These are phyloP conservation scores for Platichthys stellatus DNA, from an alignment of 2,113 vertebrate genomes.

Conservation along the genomic window DNA sequence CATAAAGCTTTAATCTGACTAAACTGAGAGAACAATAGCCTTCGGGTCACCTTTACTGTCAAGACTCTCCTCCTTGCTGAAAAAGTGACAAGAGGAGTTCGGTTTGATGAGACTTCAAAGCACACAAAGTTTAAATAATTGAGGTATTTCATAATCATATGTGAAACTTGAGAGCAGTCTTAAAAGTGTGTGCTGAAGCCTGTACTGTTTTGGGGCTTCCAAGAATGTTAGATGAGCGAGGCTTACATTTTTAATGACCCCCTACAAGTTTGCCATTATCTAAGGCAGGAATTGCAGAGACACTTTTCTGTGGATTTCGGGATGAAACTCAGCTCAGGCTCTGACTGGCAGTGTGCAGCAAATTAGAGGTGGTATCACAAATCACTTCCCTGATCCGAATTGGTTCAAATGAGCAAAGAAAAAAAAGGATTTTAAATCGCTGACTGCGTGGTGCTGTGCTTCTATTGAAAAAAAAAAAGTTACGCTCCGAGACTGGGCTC, in stretches of 20 bases:
- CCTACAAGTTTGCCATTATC: constrained; percentile 7
- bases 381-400: not conserved
- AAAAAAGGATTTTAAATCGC: constrained; percentile 17
- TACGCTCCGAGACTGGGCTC: not conserved
- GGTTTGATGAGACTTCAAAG: constrained; percentile 63
- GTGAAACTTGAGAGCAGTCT: constrained; percentile 16
- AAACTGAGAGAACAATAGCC: constrained; percentile 40
- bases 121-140: constrained; percentile 40
- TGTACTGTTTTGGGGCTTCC: not conserved
- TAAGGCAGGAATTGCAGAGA: not conserved
- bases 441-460: not conserved
- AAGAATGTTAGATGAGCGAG: not conserved
- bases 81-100: constrained; percentile 28
- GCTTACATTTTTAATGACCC: constrained; percentile 8
- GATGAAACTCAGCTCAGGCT: not conserved
- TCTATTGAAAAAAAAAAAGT: not conserved
- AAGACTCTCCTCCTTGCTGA: constrained; percentile 31
- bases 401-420: not conserved
- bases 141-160: constrained; percentile 23
- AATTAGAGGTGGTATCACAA: constrained; percentile 5
- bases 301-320: not conserved
- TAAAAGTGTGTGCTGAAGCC: constrained; percentile 15
- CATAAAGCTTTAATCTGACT: constrained; percentile 63
- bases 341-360: constrained; percentile 1
- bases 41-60: constrained; percentile 68